Evolutionary conservation across 2,888 invertebrate species (phyloP).

Genomic region (Dasysyrphus tricinctus): DNA sequence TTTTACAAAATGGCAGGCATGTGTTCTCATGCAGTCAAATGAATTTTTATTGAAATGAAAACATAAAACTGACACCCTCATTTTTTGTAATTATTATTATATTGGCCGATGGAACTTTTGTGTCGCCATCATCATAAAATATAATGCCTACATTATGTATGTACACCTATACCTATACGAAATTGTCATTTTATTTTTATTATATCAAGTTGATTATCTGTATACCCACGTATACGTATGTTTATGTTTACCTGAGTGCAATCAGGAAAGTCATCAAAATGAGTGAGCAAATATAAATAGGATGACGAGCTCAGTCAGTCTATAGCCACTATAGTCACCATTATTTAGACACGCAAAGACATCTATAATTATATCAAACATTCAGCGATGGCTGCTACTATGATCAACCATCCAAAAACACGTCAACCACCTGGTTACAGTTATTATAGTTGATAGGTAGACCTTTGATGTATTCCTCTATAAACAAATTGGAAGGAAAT

Average conservation of each 20-base stretch:
- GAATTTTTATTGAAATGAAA: too few species aligned
- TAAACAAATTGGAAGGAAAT: slow-evolving; percentile 3
- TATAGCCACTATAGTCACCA: slow-evolving; percentile 10
- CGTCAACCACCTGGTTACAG: slow-evolving; percentile 7
- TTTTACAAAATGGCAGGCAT: too few species aligned
- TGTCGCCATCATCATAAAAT: slow-evolving; percentile 26
- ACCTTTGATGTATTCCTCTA: slow-evolving; percentile 7
- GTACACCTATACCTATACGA: slow-evolving; percentile 1
- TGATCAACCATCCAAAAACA: slow-evolving; percentile 43
- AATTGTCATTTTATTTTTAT: slow-evolving; percentile 61
- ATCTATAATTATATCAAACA: slow-evolving; percentile 48
- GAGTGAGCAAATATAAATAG: slow-evolving; percentile 49
- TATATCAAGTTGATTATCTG: slow-evolving; percentile 12
- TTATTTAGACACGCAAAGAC: slow-evolving; percentile 55
- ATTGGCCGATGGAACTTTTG: too few species aligned
- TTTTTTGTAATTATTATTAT: too few species aligned
- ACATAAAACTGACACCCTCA: too few species aligned
- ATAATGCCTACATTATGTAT: too few species aligned
- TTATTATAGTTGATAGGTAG: background rate
- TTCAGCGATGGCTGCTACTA: slow-evolving; percentile 37
- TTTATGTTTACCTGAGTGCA: slow-evolving; percentile 14
- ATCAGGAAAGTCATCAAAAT: slow-evolving; percentile 48
- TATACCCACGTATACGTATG: background rate
- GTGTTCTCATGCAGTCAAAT: too few species aligned
- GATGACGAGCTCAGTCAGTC: slow-evolving; percentile 41